These are phyloP conservation scores for Epinephelus lanceolatus DNA, from an alignment of 2,113 vertebrate genomes.

Conservation along the genomic window DNA sequence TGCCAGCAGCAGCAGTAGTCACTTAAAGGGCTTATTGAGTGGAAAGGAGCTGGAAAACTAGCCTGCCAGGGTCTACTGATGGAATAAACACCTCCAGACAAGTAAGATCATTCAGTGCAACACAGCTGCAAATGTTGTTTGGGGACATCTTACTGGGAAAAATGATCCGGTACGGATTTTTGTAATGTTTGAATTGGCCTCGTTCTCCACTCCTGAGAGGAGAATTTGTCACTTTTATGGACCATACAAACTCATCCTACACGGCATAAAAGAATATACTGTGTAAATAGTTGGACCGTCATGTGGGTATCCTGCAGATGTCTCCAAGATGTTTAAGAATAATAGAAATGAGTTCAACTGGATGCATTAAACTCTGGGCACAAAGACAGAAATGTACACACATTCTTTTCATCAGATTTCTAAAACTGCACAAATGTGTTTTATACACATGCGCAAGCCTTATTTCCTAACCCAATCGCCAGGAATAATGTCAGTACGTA, in stretches of 20 bases:
- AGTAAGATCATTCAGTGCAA: not conserved
- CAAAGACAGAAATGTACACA: too few species aligned
- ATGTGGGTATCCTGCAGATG: not conserved
- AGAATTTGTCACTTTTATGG: not conserved
- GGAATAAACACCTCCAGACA: not conserved
- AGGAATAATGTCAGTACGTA: too few species aligned
- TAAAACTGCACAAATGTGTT: too few species aligned
- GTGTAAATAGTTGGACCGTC: not conserved
- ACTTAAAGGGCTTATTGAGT: conserved; percentile 2
- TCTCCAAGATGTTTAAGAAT: not conserved
- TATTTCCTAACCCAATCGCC: too few species aligned
- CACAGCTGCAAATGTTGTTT: conserved; percentile 3
- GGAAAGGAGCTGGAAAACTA: not conserved
- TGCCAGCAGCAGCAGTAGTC: not conserved
- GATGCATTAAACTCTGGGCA: too few species aligned
- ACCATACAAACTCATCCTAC: not conserved
- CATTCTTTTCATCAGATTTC: too few species aligned
- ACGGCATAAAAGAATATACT: not conserved
- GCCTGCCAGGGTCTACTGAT: not conserved
- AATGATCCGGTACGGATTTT: not conserved
- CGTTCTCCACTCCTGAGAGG: not conserved
- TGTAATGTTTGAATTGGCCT: not conserved
- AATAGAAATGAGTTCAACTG: not conserved
- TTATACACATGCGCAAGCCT: too few species aligned
- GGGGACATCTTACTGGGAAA: not conserved